These are phyloP conservation scores for Loxodonta africana DNA, from an alignment of 2,113 vertebrate genomes.

Conservation along the genomic window DNA sequence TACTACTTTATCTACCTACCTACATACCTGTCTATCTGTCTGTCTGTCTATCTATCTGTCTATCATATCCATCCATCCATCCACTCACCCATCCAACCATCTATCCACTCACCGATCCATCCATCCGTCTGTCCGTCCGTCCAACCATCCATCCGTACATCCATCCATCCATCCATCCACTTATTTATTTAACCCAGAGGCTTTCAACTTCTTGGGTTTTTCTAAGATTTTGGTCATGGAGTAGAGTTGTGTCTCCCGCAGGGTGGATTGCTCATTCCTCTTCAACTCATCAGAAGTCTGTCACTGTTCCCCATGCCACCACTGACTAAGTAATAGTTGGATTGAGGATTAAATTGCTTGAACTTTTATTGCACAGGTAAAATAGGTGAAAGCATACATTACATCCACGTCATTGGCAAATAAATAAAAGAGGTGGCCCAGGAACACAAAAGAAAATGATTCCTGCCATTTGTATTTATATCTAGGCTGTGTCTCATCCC, in stretches of 20 bases:
- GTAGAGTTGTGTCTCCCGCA: not conserved
- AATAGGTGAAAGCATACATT: not conserved
- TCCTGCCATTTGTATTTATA: not conserved
- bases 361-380: not conserved
- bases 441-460: not conserved
- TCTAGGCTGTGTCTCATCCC: not conserved
- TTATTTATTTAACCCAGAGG: not conserved
- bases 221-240: not conserved
- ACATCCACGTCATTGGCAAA: not conserved
- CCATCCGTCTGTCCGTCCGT: too few relatives aligned
- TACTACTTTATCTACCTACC: too few relatives aligned
- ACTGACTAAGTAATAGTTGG: not conserved
- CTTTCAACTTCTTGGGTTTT: not conserved
- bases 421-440: not conserved
- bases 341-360: conserved; percentile 6
- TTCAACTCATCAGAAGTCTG: not conserved
- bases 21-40: too few relatives aligned
- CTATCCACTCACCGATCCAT: too few relatives aligned
- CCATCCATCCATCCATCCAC: too few relatives aligned
- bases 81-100: too few relatives aligned
- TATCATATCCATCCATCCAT: too few relatives aligned
- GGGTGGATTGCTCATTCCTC: not conserved
- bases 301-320: not conserved
- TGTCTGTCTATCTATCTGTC: too few relatives aligned
- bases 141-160: too few relatives aligned